Evolutionary conservation across 1,140 invertebrate genomes (phyloP), one percentile per base, ranked within the genome.

Genomic region (Cyclargus thomasi): DNA sequence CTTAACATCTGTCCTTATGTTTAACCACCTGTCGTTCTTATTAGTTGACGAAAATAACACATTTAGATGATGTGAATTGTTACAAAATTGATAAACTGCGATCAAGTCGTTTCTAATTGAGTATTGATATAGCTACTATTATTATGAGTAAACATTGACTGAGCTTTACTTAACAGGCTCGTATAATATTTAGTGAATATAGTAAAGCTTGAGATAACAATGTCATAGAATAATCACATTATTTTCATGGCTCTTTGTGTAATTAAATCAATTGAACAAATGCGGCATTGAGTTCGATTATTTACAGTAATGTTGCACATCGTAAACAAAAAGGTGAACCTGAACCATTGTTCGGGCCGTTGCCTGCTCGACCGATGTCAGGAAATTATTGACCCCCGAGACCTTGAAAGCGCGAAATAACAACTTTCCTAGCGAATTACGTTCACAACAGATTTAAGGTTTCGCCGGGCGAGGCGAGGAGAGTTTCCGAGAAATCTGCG

Each of bases 21-120:
- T 47, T 47, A 47, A 47, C 39, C 39, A 47, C 39, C 39, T 47
- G 39, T 47, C 39, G 39, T 47, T 47, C 39, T 47, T 47, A 47
- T 47, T 47, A 16, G 39, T 47, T 47, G 14, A 47, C 39, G 39
- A 11, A 47, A 47, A 11, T 47, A 29, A 4, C 2, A 29, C 5
- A 3, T 29, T 29, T 29, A 7, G 5, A 29, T 29, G 29, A 8
- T 29, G 29, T 29, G 29, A 29, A 29, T 29, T 29, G 29, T 29
- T 29, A 29, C 8, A 29, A 29, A 29, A 7, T 29, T 29, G 29
- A 29, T 29, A 7, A 7, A 29, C 0, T 29, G 29, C 5, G 8
- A 29, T 29, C 29, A 7, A 29, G 8, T 29, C 5, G 29, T 29
- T 29, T 29, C 29, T 29, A 23, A 23, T 23, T 2, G 1, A 23